A percentile compares a stretch with the other conserved stretches of the same genome.
These are phyloP conservation scores for Psittacula echo DNA, from an alignment of 2,797 vertebrate species.

Conservation along the genomic window DNA sequence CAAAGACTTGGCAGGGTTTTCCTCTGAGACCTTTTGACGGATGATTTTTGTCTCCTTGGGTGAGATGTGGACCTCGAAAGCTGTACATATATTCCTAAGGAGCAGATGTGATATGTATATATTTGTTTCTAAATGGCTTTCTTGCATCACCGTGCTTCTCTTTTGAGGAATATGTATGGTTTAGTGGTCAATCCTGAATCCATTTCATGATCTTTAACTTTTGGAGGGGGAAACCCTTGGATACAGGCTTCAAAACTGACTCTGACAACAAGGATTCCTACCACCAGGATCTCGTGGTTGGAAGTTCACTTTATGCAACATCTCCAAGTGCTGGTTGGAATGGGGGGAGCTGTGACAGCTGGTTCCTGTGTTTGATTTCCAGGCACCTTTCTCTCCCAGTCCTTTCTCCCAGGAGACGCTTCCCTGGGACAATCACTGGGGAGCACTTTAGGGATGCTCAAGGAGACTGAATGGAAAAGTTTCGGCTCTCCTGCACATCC, in stretches of 20 bases:
- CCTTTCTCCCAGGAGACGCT: background rate
- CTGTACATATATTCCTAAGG: background rate
- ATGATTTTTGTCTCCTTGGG: background rate
- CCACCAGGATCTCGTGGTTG: background rate
- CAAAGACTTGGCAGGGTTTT: background rate
- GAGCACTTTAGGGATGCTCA: background rate
- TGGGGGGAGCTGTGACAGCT: background rate
- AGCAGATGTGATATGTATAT: constrained; percentile 8
- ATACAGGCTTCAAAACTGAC: background rate
- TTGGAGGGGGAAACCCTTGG: background rate
- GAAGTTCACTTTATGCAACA: background rate
- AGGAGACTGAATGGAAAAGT: background rate
- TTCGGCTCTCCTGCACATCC: background rate
- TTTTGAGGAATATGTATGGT: constrained; percentile 9
- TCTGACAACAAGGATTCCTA: background rate
- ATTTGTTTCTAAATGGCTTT: constrained; percentile 2
- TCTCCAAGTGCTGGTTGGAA: background rate
- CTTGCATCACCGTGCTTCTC: constrained; percentile 24
- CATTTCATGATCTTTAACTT: constrained; percentile 57
- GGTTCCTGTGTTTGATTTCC: background rate
- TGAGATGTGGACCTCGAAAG: background rate
- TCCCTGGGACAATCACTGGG: background rate
- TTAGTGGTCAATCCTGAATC: constrained; percentile 63
- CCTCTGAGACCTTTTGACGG: background rate
- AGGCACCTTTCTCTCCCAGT: background rate